A percentile compares a stretch with the other conserved stretches of the same genome.
Conservation (phyloP, 2,113 vertebrate species). For the Muscicapa adusta region DNA sequence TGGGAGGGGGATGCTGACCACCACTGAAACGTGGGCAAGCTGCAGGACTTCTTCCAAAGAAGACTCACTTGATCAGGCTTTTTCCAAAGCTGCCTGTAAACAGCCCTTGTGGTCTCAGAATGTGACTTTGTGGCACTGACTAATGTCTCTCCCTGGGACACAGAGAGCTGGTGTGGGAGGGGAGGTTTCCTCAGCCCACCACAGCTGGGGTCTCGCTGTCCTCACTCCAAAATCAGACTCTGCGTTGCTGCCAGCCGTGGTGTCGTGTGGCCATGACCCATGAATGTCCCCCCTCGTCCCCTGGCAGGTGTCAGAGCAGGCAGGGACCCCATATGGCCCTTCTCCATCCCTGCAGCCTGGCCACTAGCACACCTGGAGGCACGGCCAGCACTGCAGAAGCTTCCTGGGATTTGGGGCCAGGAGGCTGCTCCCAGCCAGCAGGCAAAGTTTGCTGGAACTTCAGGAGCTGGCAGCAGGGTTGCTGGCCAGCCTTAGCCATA, state of each 20-base stretch:
- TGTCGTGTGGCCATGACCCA: rapidly evolving
- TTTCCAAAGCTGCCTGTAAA: background rate
- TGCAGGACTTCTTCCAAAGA: background rate
- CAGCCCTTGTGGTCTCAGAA: background rate
- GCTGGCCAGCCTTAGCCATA: background rate
- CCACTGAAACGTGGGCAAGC: background rate
- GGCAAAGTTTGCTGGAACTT: background rate
- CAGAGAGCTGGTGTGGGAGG: background rate
- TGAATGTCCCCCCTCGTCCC: rapidly evolving
- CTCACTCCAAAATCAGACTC: background rate
- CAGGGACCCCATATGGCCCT: rapidly evolving
- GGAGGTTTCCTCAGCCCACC: background rate
- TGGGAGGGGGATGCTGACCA: background rate
- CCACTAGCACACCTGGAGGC: background rate
- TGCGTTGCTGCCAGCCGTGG: rapidly evolving
- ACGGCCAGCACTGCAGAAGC: background rate
- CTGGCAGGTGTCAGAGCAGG: rapidly evolving
- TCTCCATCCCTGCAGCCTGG: background rate
- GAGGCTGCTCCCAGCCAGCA: background rate
- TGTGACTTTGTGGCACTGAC: background rate
- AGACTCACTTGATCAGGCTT: background rate
- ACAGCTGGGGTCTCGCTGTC: background rate
- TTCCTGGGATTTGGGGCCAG: background rate
- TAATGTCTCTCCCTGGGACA: background rate
- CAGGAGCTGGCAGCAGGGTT: background rate